Evolutionary conservation across 1,140 invertebrate genomes (phyloP), one percentile per base, ranked within the genome.

Genomic region (Euglossa dilemma): DNA sequence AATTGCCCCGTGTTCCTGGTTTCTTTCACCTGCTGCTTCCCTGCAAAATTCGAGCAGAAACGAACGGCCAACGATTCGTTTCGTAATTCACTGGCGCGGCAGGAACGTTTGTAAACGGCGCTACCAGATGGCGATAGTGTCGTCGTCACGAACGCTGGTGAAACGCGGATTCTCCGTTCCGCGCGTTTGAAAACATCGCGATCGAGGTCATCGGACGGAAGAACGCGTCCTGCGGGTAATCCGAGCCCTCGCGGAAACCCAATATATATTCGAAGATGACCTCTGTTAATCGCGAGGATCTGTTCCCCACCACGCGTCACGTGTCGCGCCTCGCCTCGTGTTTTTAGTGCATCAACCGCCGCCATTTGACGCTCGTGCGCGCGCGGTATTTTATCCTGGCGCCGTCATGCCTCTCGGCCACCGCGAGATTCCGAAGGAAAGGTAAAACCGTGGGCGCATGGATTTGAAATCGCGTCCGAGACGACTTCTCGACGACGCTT

Each of bases 161-260:
- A 25, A 43, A 80, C 52, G 7, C 25, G 25, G 36, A 80, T 66
- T 81, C 71, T 36, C 50, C 28, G 6, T 12, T 12, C 18, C 23
- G 2, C 36, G 16, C 28, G 50, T 74, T 74, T 61, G 54, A 80
- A 80, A 54, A 72, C 57, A 67, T 23, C 23, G 6, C 23, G 23
- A 6, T 43, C 69, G 72, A 64, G 79, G 59, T 74, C 59, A 56
- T 64, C 20, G 79, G 20, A 66, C 79, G 50, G 16, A 75, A 25
- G 6, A n/a, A 45, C n/a, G 36, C 45, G 28, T 23, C 11, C n/a
- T 23, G 2, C 23, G 9, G 28, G 54, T 74, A 45, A 64, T 54
- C 56, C 6, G 36, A 64, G 45, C 56, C 57, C 28, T 6, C 11
- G 14, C 25, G 25, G 50, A 54, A 64, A 80, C 45, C n/a, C 25